These are phyloP conservation scores for Geotrypetes seraphini DNA, from an alignment of 2,797 vertebrate genomes.

Conservation along the genomic window DNA sequence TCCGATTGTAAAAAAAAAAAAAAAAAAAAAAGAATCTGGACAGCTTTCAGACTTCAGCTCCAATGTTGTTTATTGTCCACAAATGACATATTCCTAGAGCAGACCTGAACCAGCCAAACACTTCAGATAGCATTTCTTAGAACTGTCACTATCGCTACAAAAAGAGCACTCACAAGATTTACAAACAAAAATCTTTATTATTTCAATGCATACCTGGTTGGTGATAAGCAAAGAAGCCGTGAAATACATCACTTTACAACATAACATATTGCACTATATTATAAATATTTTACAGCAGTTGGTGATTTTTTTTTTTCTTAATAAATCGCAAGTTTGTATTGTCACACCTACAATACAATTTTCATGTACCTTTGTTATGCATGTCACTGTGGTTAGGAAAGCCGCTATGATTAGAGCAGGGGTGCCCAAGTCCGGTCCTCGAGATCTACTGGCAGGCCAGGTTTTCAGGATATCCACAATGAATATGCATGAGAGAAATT, in stretches of 20 bases:
- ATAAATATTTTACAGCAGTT: conserved; percentile 15
- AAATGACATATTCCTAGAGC: no score
- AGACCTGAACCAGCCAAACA: no score
- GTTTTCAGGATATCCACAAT: no score
- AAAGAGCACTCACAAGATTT: conserved; percentile 6
- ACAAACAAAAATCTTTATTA: not conserved
- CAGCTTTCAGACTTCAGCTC: no score
- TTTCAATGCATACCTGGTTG: conserved; percentile 12
- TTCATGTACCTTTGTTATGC: conserved; percentile 2
- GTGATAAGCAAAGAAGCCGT: conserved; percentile 7
- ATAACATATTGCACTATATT: conserved; percentile 2
- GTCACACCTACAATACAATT: conserved; percentile 12
- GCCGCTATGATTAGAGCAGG: conserved; percentile 7
- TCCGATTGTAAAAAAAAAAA: no score
- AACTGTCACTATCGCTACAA: no score
- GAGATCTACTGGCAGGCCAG: no score
- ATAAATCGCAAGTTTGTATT: conserved; percentile 19
- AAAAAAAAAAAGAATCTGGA: no score
- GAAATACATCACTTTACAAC: conserved; percentile 5
- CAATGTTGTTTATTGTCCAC: no score
- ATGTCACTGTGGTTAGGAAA: conserved; percentile 10
- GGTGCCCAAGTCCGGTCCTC: no score
- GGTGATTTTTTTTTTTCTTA: conserved; percentile 14
- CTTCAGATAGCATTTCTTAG: no score
- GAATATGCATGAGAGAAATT: no score